A percentile compares a stretch with the other conserved stretches of the same genome.
These are phyloP conservation scores for Aegithalos caudatus DNA, from an alignment of 2,113 vertebrate species.

Conservation along the genomic window DNA sequence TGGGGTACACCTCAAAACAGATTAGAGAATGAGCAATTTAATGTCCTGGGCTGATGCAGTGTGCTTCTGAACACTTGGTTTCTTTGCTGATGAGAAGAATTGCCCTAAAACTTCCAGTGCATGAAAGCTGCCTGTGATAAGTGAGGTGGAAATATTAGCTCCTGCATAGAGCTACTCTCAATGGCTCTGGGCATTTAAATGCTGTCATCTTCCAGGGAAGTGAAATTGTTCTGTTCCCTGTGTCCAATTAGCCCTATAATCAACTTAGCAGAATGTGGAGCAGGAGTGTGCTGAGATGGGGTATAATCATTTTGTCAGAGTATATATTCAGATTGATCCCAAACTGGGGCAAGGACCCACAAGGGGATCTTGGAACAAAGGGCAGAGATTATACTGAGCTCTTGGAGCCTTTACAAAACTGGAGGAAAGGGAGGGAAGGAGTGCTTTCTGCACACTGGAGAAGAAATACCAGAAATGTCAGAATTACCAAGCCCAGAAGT, in stretches of 20 bases:
- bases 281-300: neutral
- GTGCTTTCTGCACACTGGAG: neutral
- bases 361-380: neutral
- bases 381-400: neutral
- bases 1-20: neutral
- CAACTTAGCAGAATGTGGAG: conserved; percentile 38
- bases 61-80: neutral
- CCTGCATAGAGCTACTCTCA: neutral
- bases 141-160: conserved; percentile 25
- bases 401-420: neutral
- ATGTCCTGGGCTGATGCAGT: neutral
- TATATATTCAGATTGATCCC: neutral
- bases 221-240: conserved; percentile 41
- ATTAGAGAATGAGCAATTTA: neutral
- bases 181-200: neutral
- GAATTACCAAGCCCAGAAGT: neutral
- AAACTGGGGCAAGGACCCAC: neutral
- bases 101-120: conserved; percentile 36
- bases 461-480: neutral
- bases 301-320: neutral
- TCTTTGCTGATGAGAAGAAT: conserved; percentile 13
- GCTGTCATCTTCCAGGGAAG: conserved; percentile 44
- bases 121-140: conserved; percentile 29
- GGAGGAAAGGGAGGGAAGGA: neutral
- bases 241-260: conserved; percentile 42